These are phyloP conservation scores for Platichthys flesus DNA, from an alignment of 2,113 vertebrate genomes.

Conservation along the genomic window DNA sequence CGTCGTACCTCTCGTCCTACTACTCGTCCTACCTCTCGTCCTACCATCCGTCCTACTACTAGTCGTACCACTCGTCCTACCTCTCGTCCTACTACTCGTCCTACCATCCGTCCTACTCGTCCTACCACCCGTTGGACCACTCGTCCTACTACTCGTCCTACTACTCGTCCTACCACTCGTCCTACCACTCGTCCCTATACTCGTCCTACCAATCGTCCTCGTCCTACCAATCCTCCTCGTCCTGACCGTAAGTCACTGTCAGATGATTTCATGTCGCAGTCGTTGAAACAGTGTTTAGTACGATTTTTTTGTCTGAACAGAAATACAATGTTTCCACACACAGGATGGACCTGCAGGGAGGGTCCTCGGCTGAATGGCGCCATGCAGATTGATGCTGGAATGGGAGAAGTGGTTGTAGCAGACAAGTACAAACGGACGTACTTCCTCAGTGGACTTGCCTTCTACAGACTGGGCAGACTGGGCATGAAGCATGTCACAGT, in stretches of 20 bases:
- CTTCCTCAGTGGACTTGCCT: not conserved
- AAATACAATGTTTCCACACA: not conserved
- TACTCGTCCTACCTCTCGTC: too few species aligned
- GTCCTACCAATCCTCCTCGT: too few species aligned
- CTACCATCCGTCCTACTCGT: too few species aligned
- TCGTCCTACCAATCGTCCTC: too few species aligned
- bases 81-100: too few species aligned
- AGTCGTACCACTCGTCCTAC: too few species aligned
- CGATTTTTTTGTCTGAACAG: not conserved
- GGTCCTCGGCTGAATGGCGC: not conserved
- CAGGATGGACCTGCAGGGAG: not conserved
- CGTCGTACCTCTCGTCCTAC: too few species aligned
- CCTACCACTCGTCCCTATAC: too few species aligned
- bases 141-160: too few species aligned
- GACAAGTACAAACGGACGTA: not conserved
- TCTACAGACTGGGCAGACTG: not conserved
- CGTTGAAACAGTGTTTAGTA: not conserved
- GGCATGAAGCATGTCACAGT: slow-evolving; percentile 21
- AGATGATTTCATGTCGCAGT: not conserved
- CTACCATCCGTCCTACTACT: too few species aligned
- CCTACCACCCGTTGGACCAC: too few species aligned
- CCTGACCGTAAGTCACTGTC: not conserved
- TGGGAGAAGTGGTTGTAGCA: not conserved
- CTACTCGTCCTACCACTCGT: too few species aligned
- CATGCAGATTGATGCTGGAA: not conserved